These are phyloP conservation scores for Pyrrhosoma nymphula DNA, from an alignment of 2,888 invertebrate genomes.

Conservation along the genomic window DNA sequence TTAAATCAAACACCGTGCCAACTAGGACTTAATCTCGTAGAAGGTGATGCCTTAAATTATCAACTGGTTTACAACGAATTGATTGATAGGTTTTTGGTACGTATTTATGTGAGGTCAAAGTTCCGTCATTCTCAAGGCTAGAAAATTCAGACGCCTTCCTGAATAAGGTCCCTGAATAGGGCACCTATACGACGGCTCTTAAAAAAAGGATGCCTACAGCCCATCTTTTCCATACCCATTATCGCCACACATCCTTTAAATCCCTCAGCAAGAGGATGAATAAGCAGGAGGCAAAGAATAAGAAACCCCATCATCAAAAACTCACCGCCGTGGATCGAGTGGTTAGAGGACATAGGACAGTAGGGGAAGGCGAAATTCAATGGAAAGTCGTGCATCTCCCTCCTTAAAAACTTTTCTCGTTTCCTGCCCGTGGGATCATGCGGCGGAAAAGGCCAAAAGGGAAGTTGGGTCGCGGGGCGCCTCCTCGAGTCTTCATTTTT, in stretches of 20 bases:
- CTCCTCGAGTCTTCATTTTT: not conserved
- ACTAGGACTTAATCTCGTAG: no score
- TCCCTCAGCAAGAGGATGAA: not conserved
- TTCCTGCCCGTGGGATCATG: not conserved
- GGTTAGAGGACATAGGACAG: not conserved
- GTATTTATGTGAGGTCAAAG: no score
- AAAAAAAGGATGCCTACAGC: not conserved
- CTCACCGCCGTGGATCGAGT: not conserved
- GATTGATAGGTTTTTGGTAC: no score
- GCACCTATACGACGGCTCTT: not conserved
- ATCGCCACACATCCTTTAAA: not conserved
- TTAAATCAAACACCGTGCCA: no score
- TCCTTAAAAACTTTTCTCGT: constrained; percentile 30
- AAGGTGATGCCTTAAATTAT: no score
- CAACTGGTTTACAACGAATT: no score
- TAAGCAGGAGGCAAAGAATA: no score
- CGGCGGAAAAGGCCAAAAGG: not conserved
- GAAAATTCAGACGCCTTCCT: no score
- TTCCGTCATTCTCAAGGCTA: no score
- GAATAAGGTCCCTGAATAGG: no score
- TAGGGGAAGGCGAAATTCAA: not conserved
- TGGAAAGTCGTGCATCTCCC: not conserved
- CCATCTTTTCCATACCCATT: not conserved
- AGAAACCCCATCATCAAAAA: not conserved
- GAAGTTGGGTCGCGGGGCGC: not conserved